Evolutionary conservation across 2,113 vertebrate genomes (phyloP).

Genomic region (Cisticola juncidis): DNA sequence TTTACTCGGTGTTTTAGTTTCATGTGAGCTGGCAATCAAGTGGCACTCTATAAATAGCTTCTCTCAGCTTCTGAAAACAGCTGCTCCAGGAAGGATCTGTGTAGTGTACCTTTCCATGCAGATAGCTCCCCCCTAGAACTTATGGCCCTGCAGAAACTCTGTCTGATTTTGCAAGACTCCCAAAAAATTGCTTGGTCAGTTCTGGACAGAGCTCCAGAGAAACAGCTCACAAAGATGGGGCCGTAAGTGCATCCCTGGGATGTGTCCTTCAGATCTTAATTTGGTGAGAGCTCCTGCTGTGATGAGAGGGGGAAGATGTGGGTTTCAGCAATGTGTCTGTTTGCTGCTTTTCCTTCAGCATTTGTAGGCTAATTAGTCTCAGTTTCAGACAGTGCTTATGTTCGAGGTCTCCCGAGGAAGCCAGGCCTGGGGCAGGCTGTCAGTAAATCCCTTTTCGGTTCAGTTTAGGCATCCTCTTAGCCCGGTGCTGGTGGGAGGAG

Average conservation of each 20-base stretch:
- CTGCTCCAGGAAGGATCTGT: conserved; percentile 5
- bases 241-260: rapidly evolving
- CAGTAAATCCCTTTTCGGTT: background rate
- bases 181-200: background rate
- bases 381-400: background rate
- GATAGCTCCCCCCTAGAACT: background rate
- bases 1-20: background rate
- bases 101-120: background rate
- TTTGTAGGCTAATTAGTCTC: background rate
- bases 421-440: background rate
- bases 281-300: background rate
- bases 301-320: background rate
- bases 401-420: background rate
- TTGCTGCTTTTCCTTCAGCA: background rate
- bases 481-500: background rate
- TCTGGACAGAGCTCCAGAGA: background rate
- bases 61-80: conserved; percentile 15
- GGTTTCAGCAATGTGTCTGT: background rate
- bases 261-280: background rate
- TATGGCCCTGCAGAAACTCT: background rate
- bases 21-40: conserved; percentile 20
- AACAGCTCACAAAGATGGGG: background rate
- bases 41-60: conserved; percentile 34
- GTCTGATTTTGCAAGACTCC: background rate
- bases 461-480: background rate